Evolutionary conservation across 2,797 vertebrate species (phyloP).

Genomic region (Aplochiton taeniatus): DNA sequence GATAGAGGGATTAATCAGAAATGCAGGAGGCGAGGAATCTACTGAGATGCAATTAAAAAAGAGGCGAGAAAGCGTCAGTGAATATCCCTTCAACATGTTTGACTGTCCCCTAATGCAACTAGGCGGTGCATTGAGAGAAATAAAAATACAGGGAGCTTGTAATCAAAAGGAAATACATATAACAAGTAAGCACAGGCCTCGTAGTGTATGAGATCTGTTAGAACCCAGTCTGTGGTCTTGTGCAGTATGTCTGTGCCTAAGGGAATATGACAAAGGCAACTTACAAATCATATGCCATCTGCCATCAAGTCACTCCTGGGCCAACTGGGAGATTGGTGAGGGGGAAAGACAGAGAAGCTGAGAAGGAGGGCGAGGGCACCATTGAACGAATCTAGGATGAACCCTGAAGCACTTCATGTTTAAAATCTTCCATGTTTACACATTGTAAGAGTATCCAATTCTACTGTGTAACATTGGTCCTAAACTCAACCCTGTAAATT

Average conservation of each 20-base stretch:
- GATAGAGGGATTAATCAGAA: no score
- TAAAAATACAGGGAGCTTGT: no score
- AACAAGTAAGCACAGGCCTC: constrained; percentile 23
- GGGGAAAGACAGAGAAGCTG: constrained; percentile 17
- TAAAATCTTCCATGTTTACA: no score
- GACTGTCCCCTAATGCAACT: no score
- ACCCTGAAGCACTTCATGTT: no score
- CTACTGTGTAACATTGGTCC: constrained; percentile 22
- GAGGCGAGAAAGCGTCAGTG: no score
- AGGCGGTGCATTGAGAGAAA: no score
- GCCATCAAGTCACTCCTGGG: constrained; percentile 50
- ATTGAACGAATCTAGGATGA: no score
- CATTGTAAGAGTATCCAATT: background rate
- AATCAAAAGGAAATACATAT: no score
- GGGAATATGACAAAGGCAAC: constrained; percentile 36
- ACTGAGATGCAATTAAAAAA: no score
- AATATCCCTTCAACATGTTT: no score
- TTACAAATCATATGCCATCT: constrained; percentile 53
- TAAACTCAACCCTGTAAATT: constrained; percentile 5
- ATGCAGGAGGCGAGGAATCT: no score
- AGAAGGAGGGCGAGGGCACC: constrained; percentile 3
- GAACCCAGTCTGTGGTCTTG: constrained; percentile 44
- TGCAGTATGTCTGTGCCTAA: constrained; percentile 27
- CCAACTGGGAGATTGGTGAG: constrained; percentile 38
- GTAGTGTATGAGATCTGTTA: constrained; percentile 38